Percentiles rank a stretch among this genome's conserved stretches.
Conservation (phyloP, 2,113 vertebrate genomes). For the Lophura nycthemera region DNA sequence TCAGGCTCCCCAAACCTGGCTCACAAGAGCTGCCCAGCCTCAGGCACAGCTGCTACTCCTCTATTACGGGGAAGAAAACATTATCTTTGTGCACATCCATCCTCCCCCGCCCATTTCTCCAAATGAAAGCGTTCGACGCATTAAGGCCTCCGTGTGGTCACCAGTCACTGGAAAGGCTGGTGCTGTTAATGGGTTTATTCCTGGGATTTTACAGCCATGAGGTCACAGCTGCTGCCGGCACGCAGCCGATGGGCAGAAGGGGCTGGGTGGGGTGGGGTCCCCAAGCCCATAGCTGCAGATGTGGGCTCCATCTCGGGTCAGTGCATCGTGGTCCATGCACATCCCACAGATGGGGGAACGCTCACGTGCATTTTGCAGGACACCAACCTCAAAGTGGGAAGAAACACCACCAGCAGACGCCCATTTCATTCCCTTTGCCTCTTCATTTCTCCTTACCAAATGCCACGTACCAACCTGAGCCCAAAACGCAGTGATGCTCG, state of each 20-base stretch:
- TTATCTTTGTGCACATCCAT: neutral
- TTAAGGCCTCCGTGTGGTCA: neutral
- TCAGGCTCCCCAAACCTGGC: neutral
- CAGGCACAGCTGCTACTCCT: neutral
- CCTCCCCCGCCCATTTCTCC: neutral
- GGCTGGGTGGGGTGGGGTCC: neutral
- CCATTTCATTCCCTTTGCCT: neutral
- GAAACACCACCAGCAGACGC: no score
- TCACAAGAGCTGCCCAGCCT: neutral
- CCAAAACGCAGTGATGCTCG: neutral
- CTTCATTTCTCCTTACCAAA: neutral
- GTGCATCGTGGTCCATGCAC: neutral
- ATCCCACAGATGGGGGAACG: rapidly evolving
- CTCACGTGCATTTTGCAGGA: neutral
- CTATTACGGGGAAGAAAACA: neutral
- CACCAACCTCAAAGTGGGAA: rapidly evolving
- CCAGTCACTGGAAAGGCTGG: neutral
- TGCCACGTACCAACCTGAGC: neutral
- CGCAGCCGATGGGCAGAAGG: neutral
- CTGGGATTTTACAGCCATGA: neutral
- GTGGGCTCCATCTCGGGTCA: rapidly evolving
- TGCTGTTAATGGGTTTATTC: neutral
- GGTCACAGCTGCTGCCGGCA: neutral
- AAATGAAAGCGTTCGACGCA: neutral
- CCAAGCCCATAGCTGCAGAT: neutral